phyloP scores from a whole-genome alignment of 35 echinoderm and acorn worm genomes.

The Ptychodera flava region DNA sequence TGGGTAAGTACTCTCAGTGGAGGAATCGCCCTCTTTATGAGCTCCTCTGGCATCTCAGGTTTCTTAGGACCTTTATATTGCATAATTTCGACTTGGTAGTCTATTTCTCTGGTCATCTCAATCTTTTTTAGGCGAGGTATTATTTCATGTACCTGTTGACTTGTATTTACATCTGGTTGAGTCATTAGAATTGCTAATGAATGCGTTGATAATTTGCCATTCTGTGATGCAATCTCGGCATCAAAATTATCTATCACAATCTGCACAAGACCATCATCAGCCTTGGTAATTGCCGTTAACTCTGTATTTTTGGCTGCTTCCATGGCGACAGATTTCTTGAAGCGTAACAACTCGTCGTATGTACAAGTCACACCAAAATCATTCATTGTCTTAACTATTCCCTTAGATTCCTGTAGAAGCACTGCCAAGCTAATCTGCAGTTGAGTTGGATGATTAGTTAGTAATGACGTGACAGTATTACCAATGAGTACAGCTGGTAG shows the following conservation, averaged over 20 bases:
- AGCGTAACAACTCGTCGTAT: conserved; percentile 42
- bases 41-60: conserved; percentile 21
- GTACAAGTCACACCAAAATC: conserved; percentile 50
- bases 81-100: conserved; percentile 25
- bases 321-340: conserved; percentile 28
- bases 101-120: conserved; percentile 21
- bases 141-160: neutral
- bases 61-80: conserved; percentile 34
- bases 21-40: neutral
- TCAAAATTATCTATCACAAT: conserved; percentile 66
- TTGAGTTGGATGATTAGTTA: conserved; percentile 31
- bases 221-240: conserved; percentile 48
- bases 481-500: conserved; percentile 40
- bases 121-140: conserved; percentile 39
- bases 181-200: conserved; percentile 44
- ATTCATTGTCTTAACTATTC: conserved; percentile 23
- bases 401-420: conserved; percentile 36
- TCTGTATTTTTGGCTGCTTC: conserved; percentile 13
- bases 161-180: conserved; percentile 14
- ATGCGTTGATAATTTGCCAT: conserved; percentile 55
- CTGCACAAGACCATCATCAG: conserved; percentile 35
- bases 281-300: conserved; percentile 15
- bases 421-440: conserved; percentile 42
- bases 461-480: conserved; percentile 36
- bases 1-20: conserved; percentile 22